Conservation (phyloP, 2,113 vertebrate genomes). For the Rhadina sibilatrix region DNA sequence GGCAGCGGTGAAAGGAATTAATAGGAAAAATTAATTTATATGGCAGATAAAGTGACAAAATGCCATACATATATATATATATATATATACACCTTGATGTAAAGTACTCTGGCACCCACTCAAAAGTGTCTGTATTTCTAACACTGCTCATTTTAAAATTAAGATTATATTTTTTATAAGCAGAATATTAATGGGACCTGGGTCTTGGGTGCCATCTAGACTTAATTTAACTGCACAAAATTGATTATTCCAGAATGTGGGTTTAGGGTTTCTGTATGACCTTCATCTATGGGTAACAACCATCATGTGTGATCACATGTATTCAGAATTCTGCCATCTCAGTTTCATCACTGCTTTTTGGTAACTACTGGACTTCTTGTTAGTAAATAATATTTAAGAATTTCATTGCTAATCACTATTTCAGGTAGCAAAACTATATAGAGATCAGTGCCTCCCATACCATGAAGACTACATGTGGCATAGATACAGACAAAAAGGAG, state of each 20-base stretch:
- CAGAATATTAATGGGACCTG: background rate
- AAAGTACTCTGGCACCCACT: conserved; percentile 22
- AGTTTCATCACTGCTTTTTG: background rate
- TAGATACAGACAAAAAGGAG: background rate
- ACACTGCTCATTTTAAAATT: background rate
- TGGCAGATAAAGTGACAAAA: conserved; percentile 23
- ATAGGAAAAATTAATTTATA: conserved; percentile 7
- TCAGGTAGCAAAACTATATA: background rate
- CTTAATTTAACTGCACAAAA: background rate
- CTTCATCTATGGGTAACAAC: background rate
- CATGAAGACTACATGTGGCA: background rate
- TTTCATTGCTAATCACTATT: background rate
- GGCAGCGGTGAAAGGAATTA: conserved; percentile 65
- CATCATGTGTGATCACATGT: background rate
- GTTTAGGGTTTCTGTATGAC: background rate
- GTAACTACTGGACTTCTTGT: background rate
- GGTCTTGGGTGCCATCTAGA: background rate
- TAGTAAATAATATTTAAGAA: background rate
- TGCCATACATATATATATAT: background rate
- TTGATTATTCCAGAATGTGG: background rate
- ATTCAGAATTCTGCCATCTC: background rate
- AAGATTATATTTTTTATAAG: background rate
- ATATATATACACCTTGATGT: background rate
- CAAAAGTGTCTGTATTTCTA: background rate
- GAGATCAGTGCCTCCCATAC: background rate